Conservation (phyloP, 2,113 vertebrate species). For the Bubo scandiacus region DNA sequence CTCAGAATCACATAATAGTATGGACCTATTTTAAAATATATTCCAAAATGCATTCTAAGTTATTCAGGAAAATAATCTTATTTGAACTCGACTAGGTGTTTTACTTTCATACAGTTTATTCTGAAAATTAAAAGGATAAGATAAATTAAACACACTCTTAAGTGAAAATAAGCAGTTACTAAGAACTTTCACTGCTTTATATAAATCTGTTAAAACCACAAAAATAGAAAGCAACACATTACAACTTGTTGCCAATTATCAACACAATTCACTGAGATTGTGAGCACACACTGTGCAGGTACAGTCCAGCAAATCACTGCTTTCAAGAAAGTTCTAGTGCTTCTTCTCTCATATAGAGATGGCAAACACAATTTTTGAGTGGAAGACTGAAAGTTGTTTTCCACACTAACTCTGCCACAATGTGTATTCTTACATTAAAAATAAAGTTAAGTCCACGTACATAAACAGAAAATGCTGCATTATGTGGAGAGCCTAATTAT, state of each 20-base stretch:
- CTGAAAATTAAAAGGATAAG: background rate
- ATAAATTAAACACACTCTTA: background rate
- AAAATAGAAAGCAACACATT: background rate
- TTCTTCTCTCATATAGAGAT: background rate
- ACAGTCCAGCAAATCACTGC: background rate
- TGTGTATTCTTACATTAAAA: background rate
- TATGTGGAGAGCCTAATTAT: background rate
- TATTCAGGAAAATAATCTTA: background rate
- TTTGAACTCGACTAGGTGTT: background rate
- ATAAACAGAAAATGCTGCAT: background rate
- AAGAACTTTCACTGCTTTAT: background rate
- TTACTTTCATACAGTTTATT: background rate
- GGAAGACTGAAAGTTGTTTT: conserved; percentile 54
- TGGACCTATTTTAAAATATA: background rate
- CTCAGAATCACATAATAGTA: background rate
- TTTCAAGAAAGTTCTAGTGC: background rate
- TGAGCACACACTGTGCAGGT: background rate
- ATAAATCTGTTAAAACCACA: background rate
- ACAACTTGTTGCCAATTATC: background rate
- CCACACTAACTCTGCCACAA: background rate
- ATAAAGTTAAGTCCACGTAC: background rate
- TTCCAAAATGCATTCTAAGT: background rate
- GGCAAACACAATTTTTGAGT: background rate
- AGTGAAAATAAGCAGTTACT: background rate
- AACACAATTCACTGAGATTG: background rate